These are phyloP conservation scores for Pluvialis apricaria DNA, from an alignment of 2,113 vertebrate species.

Conservation along the genomic window DNA sequence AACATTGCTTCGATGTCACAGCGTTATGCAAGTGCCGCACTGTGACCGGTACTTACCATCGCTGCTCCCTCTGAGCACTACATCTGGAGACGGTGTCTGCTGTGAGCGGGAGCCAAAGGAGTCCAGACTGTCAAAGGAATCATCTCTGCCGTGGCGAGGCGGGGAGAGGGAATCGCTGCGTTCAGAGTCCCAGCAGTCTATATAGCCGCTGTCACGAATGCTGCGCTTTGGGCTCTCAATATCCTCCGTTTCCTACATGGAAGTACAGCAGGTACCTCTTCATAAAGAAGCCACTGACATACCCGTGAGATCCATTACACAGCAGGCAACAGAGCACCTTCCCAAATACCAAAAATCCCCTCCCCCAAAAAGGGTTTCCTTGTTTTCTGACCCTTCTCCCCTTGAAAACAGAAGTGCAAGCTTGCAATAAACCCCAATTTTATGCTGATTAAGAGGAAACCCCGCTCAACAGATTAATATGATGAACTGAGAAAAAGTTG, in stretches of 20 bases:
- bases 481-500: not conserved
- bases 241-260: constrained; percentile 87
- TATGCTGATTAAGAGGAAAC: not conserved
- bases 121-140: constrained; percentile 98
- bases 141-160: constrained; percentile 89
- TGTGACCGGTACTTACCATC: constrained; percentile 83
- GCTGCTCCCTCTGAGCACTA: constrained; percentile 90
- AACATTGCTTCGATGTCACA: not conserved
- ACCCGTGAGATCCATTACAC: not conserved
- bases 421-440: not conserved
- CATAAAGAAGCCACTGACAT: not conserved
- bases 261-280: constrained; percentile 7
- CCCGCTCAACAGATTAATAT: not conserved
- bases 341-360: not conserved
- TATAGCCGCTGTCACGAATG: constrained; percentile 95
- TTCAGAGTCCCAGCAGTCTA: constrained; percentile 97
- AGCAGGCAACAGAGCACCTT: not conserved
- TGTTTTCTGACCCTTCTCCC: not conserved
- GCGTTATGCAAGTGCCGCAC: accelerated
- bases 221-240: constrained; percentile 89
- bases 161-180: constrained; percentile 96
- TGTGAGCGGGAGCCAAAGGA: constrained; percentile 94
- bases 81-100: constrained; percentile 96
- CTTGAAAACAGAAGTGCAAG: not conserved
- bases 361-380: not conserved